A percentile compares a stretch with the other conserved stretches of the same genome.
These are phyloP conservation scores for Cybosia mesomella DNA, from an alignment of 2,888 invertebrate species.

Conservation along the genomic window DNA sequence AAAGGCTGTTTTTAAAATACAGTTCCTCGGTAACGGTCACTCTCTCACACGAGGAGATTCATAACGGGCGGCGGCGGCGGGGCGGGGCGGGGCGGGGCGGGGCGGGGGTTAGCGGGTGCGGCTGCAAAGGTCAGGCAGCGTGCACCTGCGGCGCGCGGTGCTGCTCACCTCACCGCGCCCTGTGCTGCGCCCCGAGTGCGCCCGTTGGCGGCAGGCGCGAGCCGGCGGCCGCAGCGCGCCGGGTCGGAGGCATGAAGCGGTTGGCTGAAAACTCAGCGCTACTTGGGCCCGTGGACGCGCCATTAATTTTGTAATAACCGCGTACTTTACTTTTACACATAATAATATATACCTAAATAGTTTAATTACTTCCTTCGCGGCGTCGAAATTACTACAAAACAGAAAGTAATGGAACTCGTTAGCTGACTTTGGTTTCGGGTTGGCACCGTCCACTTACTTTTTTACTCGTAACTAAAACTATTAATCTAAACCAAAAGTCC, in stretches of 20 bases:
- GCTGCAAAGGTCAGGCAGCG: conserved; percentile 59
- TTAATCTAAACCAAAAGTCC: not conserved
- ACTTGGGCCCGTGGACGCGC: conserved; percentile 9
- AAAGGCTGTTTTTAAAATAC: conserved; percentile 46
- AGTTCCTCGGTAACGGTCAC: conserved; percentile 54
- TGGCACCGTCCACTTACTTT: not conserved
- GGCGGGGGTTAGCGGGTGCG: conserved; percentile 22
- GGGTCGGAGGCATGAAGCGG: not conserved
- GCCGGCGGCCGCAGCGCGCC: not conserved
- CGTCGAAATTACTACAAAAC: conserved; percentile 5
- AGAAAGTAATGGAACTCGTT: conserved; percentile 15
- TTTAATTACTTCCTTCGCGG: conserved; percentile 17
- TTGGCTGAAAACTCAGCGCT: not conserved
- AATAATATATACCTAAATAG: conserved; percentile 2
- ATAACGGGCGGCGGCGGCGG: conserved; percentile 53
- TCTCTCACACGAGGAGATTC: conserved; percentile 51
- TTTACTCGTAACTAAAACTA: not conserved
- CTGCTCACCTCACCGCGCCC: too few relatives aligned
- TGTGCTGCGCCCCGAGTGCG: not conserved
- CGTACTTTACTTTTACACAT: conserved; percentile 18
- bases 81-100: conserved; percentile 21
- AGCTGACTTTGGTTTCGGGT: not conserved
- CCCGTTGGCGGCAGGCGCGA: too few relatives aligned
- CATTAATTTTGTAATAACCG: conserved; percentile 19
- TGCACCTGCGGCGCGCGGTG: conserved; percentile 59